A percentile compares a stretch with the other conserved stretches of the same genome.
These are phyloP conservation scores for Pteropus rufus DNA, from an alignment of 2,797 vertebrate genomes.

Conservation along the genomic window DNA sequence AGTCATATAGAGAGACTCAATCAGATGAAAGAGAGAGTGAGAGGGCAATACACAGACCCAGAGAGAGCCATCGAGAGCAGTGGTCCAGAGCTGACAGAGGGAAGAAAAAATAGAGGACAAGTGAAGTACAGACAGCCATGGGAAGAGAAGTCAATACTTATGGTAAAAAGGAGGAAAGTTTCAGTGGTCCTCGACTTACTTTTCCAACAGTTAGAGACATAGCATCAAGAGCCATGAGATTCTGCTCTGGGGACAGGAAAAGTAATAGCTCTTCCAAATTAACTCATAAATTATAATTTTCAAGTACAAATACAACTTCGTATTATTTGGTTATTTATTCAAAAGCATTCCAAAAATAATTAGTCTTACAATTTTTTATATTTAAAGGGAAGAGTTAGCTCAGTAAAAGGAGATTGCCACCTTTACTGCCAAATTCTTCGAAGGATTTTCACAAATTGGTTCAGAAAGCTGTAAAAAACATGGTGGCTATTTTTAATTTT, in stretches of 20 bases:
- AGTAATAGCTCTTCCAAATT: neutral
- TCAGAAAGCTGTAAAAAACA: conserved; percentile 69
- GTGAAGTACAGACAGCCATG: neutral
- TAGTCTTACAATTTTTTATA: neutral
- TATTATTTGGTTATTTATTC: conserved; percentile 60
- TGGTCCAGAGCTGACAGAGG: neutral
- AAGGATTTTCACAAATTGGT: conserved; percentile 63
- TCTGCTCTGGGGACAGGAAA: neutral
- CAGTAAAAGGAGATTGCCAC: conserved; percentile 59
- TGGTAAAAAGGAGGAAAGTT: neutral
- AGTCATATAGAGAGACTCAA: neutral
- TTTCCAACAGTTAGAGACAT: neutral
- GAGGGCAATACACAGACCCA: neutral
- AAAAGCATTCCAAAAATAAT: conserved; percentile 51
- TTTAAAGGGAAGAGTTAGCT: conserved; percentile 59
- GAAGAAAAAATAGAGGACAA: neutral
- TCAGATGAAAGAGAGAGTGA: neutral
- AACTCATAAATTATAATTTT: conserved; percentile 10
- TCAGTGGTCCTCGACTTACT: neutral
- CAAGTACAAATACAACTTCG: conserved; percentile 35
- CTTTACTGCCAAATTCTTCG: conserved; percentile 65
- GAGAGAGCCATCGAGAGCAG: neutral
- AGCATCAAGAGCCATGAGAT: neutral
- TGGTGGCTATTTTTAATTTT: conserved; percentile 56
- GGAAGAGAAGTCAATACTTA: neutral